Evolutionary conservation across 2,113 vertebrate genomes (phyloP).

Genomic region (Madoqua kirkii): DNA sequence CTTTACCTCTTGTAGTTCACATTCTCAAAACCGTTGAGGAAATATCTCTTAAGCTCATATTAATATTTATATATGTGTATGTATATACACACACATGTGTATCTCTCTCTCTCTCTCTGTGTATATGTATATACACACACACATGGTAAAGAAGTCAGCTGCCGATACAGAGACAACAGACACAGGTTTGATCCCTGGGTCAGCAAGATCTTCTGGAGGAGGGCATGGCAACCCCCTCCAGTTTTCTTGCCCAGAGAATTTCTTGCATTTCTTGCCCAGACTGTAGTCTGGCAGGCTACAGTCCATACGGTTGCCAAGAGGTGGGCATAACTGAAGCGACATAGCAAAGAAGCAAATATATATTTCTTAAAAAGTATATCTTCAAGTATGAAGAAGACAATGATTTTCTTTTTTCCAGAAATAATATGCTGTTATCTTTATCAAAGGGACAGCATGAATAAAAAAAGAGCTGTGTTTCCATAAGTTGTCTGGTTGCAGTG

Average conservation of each 20-base stretch:
- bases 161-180: background rate
- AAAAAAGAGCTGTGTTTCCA: background rate
- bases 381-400: background rate
- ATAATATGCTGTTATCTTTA: background rate
- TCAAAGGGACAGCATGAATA: background rate
- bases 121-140: background rate
- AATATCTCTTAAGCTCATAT: background rate
- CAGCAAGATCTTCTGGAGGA: background rate
- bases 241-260: background rate
- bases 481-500: background rate
- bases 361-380: background rate
- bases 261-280: too few species aligned
- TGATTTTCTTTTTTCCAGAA: background rate
- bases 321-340: background rate
- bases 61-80: background rate
- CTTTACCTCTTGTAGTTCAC: background rate
- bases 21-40: background rate
- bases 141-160: background rate
- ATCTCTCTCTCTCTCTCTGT: background rate
- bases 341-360: background rate
- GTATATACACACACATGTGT: background rate
- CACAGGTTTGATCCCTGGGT: background rate
- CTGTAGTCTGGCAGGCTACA: background rate
- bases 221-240: background rate
- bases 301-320: background rate